phyloP scores from a whole-genome alignment of 2,797 vertebrate species.

The Geotrypetes seraphini region DNA sequence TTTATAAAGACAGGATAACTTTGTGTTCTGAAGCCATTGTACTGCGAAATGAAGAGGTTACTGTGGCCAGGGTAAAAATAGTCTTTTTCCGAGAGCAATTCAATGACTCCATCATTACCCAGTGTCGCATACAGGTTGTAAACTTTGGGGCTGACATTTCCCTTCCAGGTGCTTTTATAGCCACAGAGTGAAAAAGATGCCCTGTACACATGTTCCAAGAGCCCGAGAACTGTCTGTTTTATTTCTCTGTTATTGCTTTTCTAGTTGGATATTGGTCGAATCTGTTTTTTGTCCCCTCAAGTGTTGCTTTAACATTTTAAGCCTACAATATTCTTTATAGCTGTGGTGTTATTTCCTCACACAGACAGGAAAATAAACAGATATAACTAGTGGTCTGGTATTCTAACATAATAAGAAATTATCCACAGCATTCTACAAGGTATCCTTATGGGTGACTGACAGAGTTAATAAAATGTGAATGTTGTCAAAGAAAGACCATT shows the following conservation, averaged over 20 bases:
- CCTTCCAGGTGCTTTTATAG: slow-evolving; percentile 28
- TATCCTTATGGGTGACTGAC: too few relatives aligned
- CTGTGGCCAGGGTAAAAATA: too few relatives aligned
- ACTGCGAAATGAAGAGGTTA: slow-evolving; percentile 9
- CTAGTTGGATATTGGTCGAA: slow-evolving; percentile 10
- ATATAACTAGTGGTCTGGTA: slow-evolving; percentile 22
- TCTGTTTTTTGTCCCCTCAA: slow-evolving; percentile 27
- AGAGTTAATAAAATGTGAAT: too few relatives aligned
- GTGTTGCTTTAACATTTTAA: slow-evolving; percentile 27
- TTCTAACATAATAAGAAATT: slow-evolving; percentile 10
- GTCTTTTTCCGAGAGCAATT: not conserved
- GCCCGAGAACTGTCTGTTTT: slow-evolving; percentile 2
- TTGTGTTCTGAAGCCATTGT: slow-evolving; percentile 31
- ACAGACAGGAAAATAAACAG: slow-evolving; percentile 15
- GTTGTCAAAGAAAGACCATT: too few relatives aligned
- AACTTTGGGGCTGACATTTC: not conserved
- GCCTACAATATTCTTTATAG: slow-evolving; percentile 27
- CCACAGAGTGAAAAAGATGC: slow-evolving; percentile 22
- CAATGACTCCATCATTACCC: too few relatives aligned
- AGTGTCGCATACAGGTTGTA: too few relatives aligned
- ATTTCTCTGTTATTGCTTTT: slow-evolving; percentile 15
- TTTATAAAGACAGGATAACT: slow-evolving; percentile 40
- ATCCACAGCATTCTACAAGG: too few relatives aligned
- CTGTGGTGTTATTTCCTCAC: slow-evolving; percentile 17
- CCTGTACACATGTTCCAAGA: slow-evolving; percentile 8